Base-by-base conservation (phyloP, 2,113 vertebrate species). In the Anser cygnoides region DNA sequence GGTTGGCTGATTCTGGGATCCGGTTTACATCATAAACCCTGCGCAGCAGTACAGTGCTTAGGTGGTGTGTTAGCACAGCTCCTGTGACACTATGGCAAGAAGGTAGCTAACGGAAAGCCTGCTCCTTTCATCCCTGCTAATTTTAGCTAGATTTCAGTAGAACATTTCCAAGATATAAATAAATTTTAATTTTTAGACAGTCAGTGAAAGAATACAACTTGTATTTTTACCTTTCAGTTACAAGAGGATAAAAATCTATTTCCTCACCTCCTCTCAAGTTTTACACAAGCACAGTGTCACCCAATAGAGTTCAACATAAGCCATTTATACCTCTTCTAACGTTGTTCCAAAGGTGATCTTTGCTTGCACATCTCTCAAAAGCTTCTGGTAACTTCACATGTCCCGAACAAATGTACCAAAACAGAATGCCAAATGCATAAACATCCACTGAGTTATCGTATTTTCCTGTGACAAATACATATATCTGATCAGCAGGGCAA, bases 371-470 rank as follows among this genome's bases (percentile, higher is more conserved):
- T 94, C 98, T 99, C 97, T 99, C 99, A 43, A 99, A 99, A 33
- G 99, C 99, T 95, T 99, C 99, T 22, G 99, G 99, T 80, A 99
- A 98, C 97, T 99, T 99, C 68, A 99, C 98, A 0, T 99, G 99
- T 62, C 99, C 99, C 1, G 99, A 99, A 96, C 99, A 99, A 55
- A 99, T 98, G 95, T 99, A 99, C 99, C 99, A 99, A 97, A 99
- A 99, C n/a, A 99, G 98, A 95, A 99, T 99, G 80, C 99, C 99
- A 50, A 99, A 99, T 6, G 99, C 99, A 2, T 99, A 99, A 78
- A 99, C 99, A 29, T 99, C 99, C 58, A 99, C 99, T 0, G 99
- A 99, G 92, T 99, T 99, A 95, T 99, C 99, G 0, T 99, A 99
- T 90, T 99, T 99, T 74, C 99, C 99, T 99, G 96, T 15, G 33